These are phyloP conservation scores for Leptarthrus brevirostris DNA, from an alignment of 2,888 invertebrate species.

Conservation along the genomic window DNA sequence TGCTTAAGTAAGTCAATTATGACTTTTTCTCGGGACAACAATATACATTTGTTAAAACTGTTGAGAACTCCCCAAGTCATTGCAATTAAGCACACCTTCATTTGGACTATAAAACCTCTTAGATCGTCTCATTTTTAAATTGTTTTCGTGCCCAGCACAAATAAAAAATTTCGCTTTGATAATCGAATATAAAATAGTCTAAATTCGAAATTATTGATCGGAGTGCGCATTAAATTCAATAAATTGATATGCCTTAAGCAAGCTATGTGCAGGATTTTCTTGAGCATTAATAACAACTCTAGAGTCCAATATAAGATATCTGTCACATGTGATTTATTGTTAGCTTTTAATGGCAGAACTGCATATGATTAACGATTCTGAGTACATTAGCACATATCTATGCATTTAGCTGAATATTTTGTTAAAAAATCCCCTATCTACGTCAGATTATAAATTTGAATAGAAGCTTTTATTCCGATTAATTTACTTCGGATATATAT, in stretches of 20 bases:
- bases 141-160: too few relatives aligned
- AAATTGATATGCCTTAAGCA: conserved; percentile 1
- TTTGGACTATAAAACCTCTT: too few relatives aligned
- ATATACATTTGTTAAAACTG: too few relatives aligned
- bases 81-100: too few relatives aligned
- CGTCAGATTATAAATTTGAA: too few relatives aligned
- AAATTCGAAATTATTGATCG: conserved; percentile 25
- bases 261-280: conserved; percentile 2
- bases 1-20: too few relatives aligned
- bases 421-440: not conserved
- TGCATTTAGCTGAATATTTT: conserved; percentile 13
- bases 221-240: conserved; percentile 13
- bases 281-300: conserved; percentile 16
- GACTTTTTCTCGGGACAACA: too few relatives aligned
- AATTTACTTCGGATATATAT: too few relatives aligned
- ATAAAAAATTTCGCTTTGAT: too few relatives aligned
- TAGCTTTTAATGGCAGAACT: conserved; percentile 1
- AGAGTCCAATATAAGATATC: conserved; percentile 6
- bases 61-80: too few relatives aligned
- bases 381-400: conserved; percentile 9
- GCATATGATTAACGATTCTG: conserved; percentile 33
- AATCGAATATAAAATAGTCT: conserved; percentile 8
- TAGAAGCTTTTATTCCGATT: too few relatives aligned
- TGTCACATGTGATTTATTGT: conserved; percentile 35
- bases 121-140: too few relatives aligned